Evolutionary conservation across 1,140 invertebrate genomes (phyloP).

Genomic region (Paraescarpia echinospica): DNA sequence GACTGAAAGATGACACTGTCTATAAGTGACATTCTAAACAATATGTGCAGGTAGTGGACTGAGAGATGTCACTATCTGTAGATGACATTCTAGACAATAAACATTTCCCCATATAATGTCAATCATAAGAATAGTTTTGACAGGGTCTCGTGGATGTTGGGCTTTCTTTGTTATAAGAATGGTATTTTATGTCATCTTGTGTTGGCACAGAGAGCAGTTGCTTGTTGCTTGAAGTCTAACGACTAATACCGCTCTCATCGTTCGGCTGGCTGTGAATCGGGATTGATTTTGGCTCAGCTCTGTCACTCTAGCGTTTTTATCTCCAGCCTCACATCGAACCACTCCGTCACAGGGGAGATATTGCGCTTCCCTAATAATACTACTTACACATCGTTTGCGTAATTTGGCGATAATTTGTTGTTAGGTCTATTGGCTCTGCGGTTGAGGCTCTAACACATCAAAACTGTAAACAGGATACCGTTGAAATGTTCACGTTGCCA

Average conservation of each 20-base stretch:
- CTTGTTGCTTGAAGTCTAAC: no score
- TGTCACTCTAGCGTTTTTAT: neutral
- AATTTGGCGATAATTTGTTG: neutral
- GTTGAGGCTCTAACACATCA: neutral
- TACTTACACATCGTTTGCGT: neutral
- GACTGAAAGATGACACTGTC: no score
- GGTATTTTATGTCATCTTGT: no score
- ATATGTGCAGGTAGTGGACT: no score
- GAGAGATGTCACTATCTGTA: no score
- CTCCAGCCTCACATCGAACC: neutral
- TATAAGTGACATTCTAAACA: no score
- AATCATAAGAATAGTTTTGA: no score
- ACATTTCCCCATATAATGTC: no score
- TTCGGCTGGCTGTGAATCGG: neutral
- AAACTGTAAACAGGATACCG: neutral
- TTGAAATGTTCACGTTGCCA: neutral
- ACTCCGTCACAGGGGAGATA: neutral
- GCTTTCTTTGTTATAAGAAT: no score
- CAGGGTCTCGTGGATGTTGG: no score
- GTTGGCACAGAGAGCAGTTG: no score
- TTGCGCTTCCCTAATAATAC: neutral
- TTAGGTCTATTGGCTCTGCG: neutral
- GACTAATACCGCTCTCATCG: neutral
- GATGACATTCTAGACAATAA: no score
- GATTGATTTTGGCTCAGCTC: neutral